A percentile compares a stretch with the other conserved stretches of the same genome.
phyloP scores from a whole-genome alignment of 2,888 invertebrate species.

The Merodon equestris region DNA sequence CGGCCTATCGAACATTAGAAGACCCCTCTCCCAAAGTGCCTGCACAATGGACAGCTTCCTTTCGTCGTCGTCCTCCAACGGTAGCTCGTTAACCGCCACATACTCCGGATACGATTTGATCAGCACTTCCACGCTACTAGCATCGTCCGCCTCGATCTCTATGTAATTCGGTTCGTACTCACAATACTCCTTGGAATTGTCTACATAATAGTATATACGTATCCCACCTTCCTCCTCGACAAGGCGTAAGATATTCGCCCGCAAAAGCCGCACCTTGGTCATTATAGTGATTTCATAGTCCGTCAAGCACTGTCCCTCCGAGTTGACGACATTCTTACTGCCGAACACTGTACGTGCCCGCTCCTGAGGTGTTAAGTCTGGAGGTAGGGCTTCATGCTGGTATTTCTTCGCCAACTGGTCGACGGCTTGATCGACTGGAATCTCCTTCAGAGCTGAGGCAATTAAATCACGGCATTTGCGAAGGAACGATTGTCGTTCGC shows the following conservation, averaged over 20 bases:
- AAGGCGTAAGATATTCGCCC: slow-evolving; percentile 81
- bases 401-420: slow-evolving; percentile 92
- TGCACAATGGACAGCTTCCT: slow-evolving; percentile 85
- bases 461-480: slow-evolving; percentile 81
- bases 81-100: slow-evolving; percentile 85
- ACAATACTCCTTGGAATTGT: slow-evolving; percentile 92
- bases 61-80: slow-evolving; percentile 82
- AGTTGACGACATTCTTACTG: slow-evolving; percentile 84
- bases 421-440: slow-evolving; percentile 87
- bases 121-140: slow-evolving; percentile 85
- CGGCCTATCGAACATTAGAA: slow-evolving; percentile 84
- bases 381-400: slow-evolving; percentile 93
- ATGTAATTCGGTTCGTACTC: slow-evolving; percentile 88
- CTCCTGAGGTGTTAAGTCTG: slow-evolving; percentile 85
- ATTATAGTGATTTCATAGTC: slow-evolving; percentile 78
- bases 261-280: slow-evolving; percentile 81
- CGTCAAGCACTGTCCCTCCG: slow-evolving; percentile 79
- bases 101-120: slow-evolving; percentile 89
- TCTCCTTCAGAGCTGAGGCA: slow-evolving; percentile 81
- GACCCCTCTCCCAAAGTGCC: slow-evolving; percentile 90
- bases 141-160: slow-evolving; percentile 85
- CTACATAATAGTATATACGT: slow-evolving; percentile 88
- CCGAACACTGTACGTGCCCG: slow-evolving; percentile 85
- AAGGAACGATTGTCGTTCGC: slow-evolving; percentile 80
- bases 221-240: slow-evolving; percentile 83